These are phyloP conservation scores for Riparia riparia DNA, from an alignment of 2,113 vertebrate genomes.

Conservation along the genomic window DNA sequence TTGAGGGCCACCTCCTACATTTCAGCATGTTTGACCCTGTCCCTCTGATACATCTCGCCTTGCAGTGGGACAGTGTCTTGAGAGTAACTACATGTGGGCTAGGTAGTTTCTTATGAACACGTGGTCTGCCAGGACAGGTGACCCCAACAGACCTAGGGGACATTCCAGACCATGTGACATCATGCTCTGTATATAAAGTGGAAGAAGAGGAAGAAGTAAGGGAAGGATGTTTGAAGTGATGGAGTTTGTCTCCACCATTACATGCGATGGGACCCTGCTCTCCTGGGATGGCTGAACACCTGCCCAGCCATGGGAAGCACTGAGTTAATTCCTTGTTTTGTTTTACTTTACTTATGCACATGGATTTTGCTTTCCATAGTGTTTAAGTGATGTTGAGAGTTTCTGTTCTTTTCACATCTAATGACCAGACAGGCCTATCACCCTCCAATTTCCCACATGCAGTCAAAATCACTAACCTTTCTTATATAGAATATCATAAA, in stretches of 20 bases:
- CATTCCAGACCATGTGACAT: not conserved
- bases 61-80: not conserved
- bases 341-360: not conserved
- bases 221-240: fast-evolving
- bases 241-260: not conserved
- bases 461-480: not conserved
- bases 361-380: not conserved
- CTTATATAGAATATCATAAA: not conserved
- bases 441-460: not conserved
- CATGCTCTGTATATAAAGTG: not conserved
- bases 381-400: not conserved
- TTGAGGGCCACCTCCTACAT: not conserved
- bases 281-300: not conserved
- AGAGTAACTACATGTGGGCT: not conserved
- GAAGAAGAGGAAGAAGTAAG: not conserved
- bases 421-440: not conserved
- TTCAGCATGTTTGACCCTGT: not conserved
- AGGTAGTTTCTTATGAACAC: not conserved
- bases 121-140: not conserved
- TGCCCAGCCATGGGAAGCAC: not conserved
- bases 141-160: not conserved
- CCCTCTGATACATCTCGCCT: not conserved
- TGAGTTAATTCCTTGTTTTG: not conserved
- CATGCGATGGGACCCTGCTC: too few relatives aligned
- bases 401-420: not conserved